phyloP scores from a whole-genome alignment of 2,797 vertebrate genomes.

The Chaunax sp. region DNA sequence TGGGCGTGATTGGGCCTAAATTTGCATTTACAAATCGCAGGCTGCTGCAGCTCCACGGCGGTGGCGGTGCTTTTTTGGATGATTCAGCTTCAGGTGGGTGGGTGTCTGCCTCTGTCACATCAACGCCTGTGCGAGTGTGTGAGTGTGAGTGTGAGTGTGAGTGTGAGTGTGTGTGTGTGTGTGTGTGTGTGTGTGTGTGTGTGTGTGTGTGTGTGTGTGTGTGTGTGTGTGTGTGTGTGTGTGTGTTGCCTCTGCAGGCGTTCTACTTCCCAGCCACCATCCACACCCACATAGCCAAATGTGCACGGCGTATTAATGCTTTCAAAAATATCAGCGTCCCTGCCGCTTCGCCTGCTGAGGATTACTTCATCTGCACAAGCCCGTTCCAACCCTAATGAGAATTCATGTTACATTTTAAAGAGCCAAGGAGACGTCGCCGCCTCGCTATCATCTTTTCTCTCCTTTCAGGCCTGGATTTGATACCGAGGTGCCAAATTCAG shows the following conservation, averaged over 20 bases:
- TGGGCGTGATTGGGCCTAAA: conserved; percentile 60
- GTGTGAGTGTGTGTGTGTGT: conserved; percentile 29
- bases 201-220: conserved; percentile 32
- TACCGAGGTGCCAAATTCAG: conserved; percentile 61
- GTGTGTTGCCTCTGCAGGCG: conserved; percentile 51
- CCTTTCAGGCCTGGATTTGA: conserved; percentile 50
- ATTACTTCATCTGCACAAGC: conserved; percentile 68
- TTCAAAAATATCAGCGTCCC: conserved; percentile 70
- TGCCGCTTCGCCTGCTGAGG: conserved; percentile 58
- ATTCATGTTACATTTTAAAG: conserved; percentile 68
- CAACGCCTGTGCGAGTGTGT: too few species aligned
- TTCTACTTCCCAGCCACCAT: conserved; percentile 58
- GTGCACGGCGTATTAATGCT: conserved; percentile 64
- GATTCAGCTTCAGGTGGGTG: conserved; percentile 53
- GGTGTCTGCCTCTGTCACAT: conserved; percentile 45
- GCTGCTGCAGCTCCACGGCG: conserved; percentile 24
- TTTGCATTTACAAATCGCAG: conserved; percentile 64
- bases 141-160: too few species aligned
- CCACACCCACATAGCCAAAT: conserved; percentile 40
- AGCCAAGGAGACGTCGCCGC: conserved; percentile 45
- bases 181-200: conserved; percentile 45
- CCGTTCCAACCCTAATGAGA: conserved; percentile 69
- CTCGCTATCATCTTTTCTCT: conserved; percentile 54
- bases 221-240: conserved; percentile 31
- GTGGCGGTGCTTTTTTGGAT: conserved; percentile 18